Evolutionary conservation across 2,888 invertebrate genomes (phyloP).

Genomic region (Tolmerus cingulatus): DNA sequence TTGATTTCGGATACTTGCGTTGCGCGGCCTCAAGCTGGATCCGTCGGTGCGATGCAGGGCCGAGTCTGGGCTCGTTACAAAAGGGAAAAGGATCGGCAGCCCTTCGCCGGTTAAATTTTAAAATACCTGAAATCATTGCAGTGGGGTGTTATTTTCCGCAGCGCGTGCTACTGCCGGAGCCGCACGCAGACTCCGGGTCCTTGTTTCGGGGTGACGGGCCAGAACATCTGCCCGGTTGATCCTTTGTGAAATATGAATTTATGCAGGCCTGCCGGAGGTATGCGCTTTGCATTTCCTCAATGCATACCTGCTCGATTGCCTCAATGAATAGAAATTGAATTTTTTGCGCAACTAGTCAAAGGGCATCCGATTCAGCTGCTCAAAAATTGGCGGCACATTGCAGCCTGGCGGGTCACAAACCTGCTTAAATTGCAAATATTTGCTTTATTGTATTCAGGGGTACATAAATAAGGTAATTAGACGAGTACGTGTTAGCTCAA

Average conservation of each 20-base stretch:
- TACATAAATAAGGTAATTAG: background rate
- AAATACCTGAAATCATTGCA: constrained; percentile 32
- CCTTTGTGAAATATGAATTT: constrained; percentile 31
- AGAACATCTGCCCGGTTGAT: constrained; percentile 22
- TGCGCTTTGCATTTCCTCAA: constrained; percentile 36
- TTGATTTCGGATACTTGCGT: constrained; percentile 34
- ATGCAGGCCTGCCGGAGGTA: constrained; percentile 19
- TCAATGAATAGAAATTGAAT: constrained; percentile 20
- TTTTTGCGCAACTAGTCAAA: constrained; percentile 30
- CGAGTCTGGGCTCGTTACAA: background rate
- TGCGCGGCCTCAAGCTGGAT: constrained; percentile 17
- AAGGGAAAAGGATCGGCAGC: background rate
- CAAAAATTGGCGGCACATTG: constrained; percentile 30
- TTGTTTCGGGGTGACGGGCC: constrained; percentile 19
- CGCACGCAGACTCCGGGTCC: background rate
- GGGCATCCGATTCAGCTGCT: constrained; percentile 27
- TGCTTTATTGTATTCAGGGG: background rate
- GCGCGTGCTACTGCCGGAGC: constrained; percentile 34
- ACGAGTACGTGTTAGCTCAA: background rate
- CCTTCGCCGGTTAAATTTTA: background rate
- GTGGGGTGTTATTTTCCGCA: constrained; percentile 32
- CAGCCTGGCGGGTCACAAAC: background rate
- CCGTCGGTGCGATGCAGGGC: background rate
- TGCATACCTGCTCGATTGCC: constrained; percentile 33
- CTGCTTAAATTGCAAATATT: background rate